Percentiles rank a stretch among this genome's conserved stretches.
Conservation (phyloP, 1,140 invertebrate species). For the Venustaconcha ellipsiformis region DNA sequence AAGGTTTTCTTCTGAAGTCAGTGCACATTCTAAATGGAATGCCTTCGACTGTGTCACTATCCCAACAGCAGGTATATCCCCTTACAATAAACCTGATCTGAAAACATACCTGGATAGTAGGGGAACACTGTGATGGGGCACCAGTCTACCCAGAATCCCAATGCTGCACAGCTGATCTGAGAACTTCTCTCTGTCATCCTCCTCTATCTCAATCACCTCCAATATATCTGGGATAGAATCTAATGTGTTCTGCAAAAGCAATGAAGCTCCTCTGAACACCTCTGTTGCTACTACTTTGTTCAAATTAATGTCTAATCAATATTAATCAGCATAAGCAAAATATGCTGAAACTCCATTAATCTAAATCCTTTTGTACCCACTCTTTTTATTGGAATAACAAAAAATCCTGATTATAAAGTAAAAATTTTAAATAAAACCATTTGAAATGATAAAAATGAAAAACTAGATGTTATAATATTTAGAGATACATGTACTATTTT, state of each 20-base stretch:
- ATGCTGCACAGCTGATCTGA: conserved; percentile 79
- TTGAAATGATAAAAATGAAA: too few relatives aligned
- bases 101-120: conserved; percentile 45
- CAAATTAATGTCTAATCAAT: too few relatives aligned
- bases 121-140: conserved; percentile 62
- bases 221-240: conserved; percentile 71
- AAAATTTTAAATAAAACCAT: too few relatives aligned
- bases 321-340: too few relatives aligned
- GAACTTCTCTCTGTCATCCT: conserved; percentile 78
- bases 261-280: not conserved
- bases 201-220: conserved; percentile 79
- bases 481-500: too few relatives aligned
- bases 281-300: not conserved
- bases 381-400: too few relatives aligned
- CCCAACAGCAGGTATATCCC: not conserved
- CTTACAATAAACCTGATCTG: not conserved
- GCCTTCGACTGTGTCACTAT: not conserved
- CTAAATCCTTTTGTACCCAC: too few relatives aligned
- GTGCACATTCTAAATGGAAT: not conserved
- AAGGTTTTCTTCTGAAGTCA: not conserved
- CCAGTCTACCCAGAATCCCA: conserved; percentile 72
- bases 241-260: conserved; percentile 31
- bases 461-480: too few relatives aligned
- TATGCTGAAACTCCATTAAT: too few relatives aligned
- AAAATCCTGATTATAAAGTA: too few relatives aligned